Percentiles rank a stretch among this genome's conserved stretches.
phyloP scores from a whole-genome alignment of 2,888 invertebrate species.

The Reticulitermes lucifugus region DNA sequence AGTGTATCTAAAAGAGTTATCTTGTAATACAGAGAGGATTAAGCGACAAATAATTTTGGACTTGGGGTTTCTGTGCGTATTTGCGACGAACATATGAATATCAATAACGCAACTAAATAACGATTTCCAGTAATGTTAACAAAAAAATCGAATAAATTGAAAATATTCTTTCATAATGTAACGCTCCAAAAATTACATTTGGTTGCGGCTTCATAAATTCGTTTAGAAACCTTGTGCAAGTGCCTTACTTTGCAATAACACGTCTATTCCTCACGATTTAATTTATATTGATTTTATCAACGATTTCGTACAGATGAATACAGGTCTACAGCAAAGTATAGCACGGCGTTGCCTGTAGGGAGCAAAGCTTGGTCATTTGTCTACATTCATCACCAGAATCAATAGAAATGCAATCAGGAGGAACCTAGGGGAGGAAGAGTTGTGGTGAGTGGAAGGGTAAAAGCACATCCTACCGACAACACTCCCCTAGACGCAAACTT shows the following conservation, averaged over 20 bases:
- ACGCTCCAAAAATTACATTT: too few relatives aligned
- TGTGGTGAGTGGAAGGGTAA: neutral
- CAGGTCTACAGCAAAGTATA: neutral
- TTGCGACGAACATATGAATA: too few relatives aligned
- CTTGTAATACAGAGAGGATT: too few relatives aligned
- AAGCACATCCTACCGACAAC: neutral
- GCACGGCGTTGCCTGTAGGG: conserved; percentile 1
- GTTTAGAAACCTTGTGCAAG: neutral
- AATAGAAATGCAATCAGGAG: conserved; percentile 5
- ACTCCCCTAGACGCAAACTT: neutral
- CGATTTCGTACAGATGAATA: neutral
- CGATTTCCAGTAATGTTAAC: too few relatives aligned
- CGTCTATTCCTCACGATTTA: neutral
- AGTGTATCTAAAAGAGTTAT: too few relatives aligned
- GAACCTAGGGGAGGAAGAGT: neutral
- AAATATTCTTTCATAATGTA: too few relatives aligned
- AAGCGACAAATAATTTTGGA: too few relatives aligned
- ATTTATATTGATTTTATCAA: conserved; percentile 4
- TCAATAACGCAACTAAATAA: too few relatives aligned
- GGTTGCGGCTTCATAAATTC: too few relatives aligned
- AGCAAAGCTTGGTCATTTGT: neutral
- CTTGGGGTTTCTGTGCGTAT: too few relatives aligned
- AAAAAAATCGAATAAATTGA: too few relatives aligned
- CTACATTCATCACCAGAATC: conserved; percentile 4
- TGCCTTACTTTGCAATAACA: neutral